Conservation (phyloP, 2,888 invertebrate species). For the Cephus sareptanus region DNA sequence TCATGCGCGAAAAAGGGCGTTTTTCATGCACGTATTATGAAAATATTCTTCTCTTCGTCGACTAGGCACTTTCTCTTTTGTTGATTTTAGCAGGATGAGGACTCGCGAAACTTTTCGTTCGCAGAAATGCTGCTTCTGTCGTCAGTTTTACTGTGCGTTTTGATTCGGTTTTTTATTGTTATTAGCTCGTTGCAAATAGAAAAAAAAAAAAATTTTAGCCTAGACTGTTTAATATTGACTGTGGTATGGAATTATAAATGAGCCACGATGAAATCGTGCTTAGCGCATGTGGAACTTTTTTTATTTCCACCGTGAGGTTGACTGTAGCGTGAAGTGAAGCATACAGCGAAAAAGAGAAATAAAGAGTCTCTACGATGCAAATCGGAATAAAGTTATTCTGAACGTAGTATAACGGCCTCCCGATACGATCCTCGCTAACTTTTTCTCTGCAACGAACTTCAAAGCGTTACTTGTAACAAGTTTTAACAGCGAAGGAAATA, state of each 20-base stretch:
- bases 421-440: not conserved
- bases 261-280: not conserved
- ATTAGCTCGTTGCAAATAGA: not conserved
- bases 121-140: not conserved
- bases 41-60: not conserved
- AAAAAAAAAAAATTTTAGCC: not conserved
- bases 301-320: not conserved
- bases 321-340: not conserved
- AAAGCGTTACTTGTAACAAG: not conserved
- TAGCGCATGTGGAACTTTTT: not conserved
- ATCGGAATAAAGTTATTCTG: not conserved
- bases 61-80: not conserved
- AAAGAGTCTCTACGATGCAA: not conserved
- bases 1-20: too few species aligned
- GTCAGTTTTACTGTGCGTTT: not conserved
- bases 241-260: slow-evolving; percentile 14
- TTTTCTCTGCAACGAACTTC: not conserved
- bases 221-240: slow-evolving; percentile 25
- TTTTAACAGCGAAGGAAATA: not conserved
- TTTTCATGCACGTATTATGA: too few species aligned
- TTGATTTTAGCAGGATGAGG: not conserved
- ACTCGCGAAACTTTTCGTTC: not conserved
- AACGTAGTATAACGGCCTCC: not conserved
- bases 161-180: not conserved
- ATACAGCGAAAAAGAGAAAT: not conserved